Evolutionary conservation across 1,140 invertebrate species (phyloP).

Genomic region (Aphaenogaster floridana): DNA sequence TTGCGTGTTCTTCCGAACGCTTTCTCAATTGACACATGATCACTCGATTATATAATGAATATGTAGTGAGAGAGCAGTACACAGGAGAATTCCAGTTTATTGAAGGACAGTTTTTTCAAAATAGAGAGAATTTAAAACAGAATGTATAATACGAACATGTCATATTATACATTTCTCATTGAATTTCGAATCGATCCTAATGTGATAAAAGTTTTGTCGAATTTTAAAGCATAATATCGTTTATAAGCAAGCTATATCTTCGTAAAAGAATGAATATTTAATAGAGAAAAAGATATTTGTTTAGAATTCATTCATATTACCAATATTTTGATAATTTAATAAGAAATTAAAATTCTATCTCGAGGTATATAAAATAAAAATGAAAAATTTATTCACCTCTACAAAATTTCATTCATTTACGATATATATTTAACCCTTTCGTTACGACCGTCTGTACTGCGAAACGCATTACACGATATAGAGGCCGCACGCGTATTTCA

Average conservation of each 20-base stretch:
- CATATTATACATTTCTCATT: not conserved
- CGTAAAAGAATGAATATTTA: not conserved
- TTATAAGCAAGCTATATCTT: not conserved
- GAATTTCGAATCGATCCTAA: not conserved
- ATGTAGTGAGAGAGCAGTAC: too few species aligned
- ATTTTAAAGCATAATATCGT: not conserved
- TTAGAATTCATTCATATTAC: not conserved
- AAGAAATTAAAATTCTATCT: not conserved
- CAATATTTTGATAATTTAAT: not conserved
- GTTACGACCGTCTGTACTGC: too few species aligned
- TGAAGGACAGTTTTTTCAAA: not conserved
- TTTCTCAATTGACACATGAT: too few species aligned
- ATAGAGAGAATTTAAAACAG: not conserved
- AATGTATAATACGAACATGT: not conserved
- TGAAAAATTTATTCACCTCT: too few species aligned
- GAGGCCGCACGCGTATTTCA: too few species aligned
- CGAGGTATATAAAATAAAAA: not conserved
- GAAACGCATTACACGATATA: too few species aligned
- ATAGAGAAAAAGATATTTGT: not conserved
- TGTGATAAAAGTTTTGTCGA: not conserved
- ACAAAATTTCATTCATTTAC: too few species aligned
- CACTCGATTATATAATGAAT: too few species aligned
- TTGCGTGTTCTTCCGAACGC: not conserved
- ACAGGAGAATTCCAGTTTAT: not conserved
- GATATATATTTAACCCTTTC: too few species aligned